Conservation (phyloP, 2,113 vertebrate genomes). For the Onychostruthus taczanowskii region DNA sequence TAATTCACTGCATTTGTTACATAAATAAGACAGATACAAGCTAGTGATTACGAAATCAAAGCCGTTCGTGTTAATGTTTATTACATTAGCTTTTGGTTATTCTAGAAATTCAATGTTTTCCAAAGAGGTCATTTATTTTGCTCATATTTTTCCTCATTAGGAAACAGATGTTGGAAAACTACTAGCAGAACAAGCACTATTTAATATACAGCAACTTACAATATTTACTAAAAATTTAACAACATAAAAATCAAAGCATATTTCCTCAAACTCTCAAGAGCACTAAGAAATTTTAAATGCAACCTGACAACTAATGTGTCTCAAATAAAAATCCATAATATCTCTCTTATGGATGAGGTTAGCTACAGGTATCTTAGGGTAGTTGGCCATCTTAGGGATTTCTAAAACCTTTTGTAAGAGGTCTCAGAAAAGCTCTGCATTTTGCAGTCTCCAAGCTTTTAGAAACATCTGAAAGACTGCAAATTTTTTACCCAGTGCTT, state of each 20-base stretch:
- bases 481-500: background rate
- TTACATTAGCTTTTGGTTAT: background rate
- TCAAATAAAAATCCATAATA: background rate
- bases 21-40: background rate
- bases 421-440: background rate
- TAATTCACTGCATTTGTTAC: background rate
- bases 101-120: constrained; percentile 2
- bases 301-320: background rate
- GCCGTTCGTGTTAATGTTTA: background rate
- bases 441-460: background rate
- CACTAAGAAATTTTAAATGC: background rate
- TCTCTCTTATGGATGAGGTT: background rate
- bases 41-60: background rate
- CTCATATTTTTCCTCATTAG: background rate
- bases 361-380: background rate
- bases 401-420: background rate
- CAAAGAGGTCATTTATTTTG: background rate
- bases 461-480: background rate
- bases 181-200: background rate
- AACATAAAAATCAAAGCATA: background rate
- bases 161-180: constrained; percentile 14
- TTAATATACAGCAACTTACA: background rate
- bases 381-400: background rate
- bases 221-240: background rate
- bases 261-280: background rate